These are phyloP conservation scores for Axea sp. DNA, from an alignment of 2,888 invertebrate species.

Conservation along the genomic window DNA sequence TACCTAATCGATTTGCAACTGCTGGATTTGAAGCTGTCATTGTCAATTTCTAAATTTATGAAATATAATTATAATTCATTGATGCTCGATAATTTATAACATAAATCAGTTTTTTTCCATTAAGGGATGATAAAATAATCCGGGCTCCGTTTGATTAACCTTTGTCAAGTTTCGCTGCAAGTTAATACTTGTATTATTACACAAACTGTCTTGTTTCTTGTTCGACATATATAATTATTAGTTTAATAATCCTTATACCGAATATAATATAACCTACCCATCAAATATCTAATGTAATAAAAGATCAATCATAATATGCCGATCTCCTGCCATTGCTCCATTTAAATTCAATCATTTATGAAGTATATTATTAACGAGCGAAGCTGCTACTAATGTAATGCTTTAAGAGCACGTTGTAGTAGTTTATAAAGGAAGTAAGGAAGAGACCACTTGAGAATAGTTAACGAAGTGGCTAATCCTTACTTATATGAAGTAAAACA, in stretches of 20 bases:
- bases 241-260: not conserved
- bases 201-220: too few relatives aligned
- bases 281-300: not conserved
- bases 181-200: too few relatives aligned
- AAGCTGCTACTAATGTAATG: not conserved
- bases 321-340: not conserved
- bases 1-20: too few relatives aligned
- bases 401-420: not conserved
- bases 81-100: too few relatives aligned
- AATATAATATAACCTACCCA: too few relatives aligned
- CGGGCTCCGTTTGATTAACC: too few relatives aligned
- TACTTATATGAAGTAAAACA: slow-evolving; percentile 26
- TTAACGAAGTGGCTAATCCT: slow-evolving; percentile 34
- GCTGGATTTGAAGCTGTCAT: too few relatives aligned
- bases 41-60: too few relatives aligned
- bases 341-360: slow-evolving; percentile 14
- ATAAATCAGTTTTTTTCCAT: too few relatives aligned
- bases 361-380: slow-evolving; percentile 13
- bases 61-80: too few relatives aligned
- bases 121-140: too few relatives aligned
- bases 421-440: slow-evolving; percentile 3
- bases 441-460: slow-evolving; percentile 23
- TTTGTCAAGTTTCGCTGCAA: too few relatives aligned
- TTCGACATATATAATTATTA: not conserved
- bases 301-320: slow-evolving; percentile 10